These are phyloP conservation scores for Anthopleura sola DNA, from an alignment of 64 coral and sea anemone genomes.

Conservation along the genomic window DNA sequence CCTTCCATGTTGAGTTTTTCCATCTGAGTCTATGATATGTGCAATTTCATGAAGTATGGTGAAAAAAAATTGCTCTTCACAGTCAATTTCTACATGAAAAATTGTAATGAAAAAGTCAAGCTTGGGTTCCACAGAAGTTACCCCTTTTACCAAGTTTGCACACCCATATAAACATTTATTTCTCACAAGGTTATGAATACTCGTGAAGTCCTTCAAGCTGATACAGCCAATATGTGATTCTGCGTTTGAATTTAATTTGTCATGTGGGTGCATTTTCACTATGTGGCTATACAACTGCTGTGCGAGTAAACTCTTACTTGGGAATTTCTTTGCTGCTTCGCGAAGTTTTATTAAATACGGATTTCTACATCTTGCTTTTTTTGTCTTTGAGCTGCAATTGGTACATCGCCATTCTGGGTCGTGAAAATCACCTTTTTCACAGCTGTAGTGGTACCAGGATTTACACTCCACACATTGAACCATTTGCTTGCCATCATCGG, in stretches of 20 bases:
- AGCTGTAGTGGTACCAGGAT: conserved; percentile 30
- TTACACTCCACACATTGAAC: conserved; percentile 18
- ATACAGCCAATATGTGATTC: conserved; percentile 17
- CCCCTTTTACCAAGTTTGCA: not conserved
- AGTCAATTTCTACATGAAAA: not conserved
- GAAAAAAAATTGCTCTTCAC: not conserved
- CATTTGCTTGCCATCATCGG: conserved; percentile 51
- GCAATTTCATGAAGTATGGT: not conserved
- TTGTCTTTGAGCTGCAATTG: not conserved
- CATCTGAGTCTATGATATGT: not conserved
- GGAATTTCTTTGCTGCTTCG: not conserved
- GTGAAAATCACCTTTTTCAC: conserved; percentile 30
- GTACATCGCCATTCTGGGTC: conserved; percentile 2
- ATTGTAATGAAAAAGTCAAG: conserved; percentile 4
- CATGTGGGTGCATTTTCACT: not conserved
- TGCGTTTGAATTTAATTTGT: not conserved
- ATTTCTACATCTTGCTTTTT: not conserved
- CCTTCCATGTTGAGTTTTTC: not conserved
- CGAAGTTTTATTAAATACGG: not conserved
- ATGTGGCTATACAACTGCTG: not conserved
- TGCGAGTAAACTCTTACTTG: not conserved
- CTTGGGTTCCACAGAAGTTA: not conserved
- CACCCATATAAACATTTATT: not conserved
- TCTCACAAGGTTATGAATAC: not conserved
- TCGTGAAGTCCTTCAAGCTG: not conserved